Evolutionary conservation across 2,888 invertebrate species (phyloP).

Genomic region (Parapristionchus giblindavisi): DNA sequence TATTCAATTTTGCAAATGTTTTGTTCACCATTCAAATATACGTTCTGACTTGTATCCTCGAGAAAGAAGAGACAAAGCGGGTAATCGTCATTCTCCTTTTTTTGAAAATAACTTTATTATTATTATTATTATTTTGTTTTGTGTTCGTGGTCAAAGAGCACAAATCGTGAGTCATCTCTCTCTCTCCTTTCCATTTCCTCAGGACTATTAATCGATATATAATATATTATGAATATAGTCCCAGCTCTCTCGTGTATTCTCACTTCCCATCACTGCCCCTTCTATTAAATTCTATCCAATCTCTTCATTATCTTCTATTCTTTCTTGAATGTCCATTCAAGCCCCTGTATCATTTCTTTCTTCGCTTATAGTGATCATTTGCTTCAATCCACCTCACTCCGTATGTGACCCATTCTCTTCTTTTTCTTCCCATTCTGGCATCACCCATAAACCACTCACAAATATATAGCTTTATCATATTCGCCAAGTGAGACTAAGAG

Average conservation of each 20-base stretch:
- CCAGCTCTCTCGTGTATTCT: not conserved
- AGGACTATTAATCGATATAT: too few species aligned
- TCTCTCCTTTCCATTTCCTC: conserved; percentile 35
- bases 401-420: not conserved
- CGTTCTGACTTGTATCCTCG: conserved; percentile 8
- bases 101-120: too few species aligned
- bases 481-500: conserved; percentile 35
- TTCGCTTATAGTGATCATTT: too few species aligned
- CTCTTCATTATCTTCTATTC: not conserved
- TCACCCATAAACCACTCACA: not conserved
- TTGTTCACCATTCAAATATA: too few species aligned
- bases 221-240: too few species aligned
- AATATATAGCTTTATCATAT: conserved; percentile 29
- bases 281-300: not conserved
- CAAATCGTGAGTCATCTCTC: conserved; percentile 31
- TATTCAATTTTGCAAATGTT: conserved; percentile 25
- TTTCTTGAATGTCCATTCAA: too few species aligned
- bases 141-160: conserved; percentile 33
- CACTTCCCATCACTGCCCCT: conserved; percentile 24
- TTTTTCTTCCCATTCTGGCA: not conserved
- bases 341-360: too few species aligned
- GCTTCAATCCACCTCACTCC: not conserved
- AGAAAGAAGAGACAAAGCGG: conserved; percentile 14
- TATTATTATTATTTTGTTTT: conserved; percentile 22
- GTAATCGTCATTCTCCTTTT: conserved; percentile 3